Evolutionary conservation across 2,797 vertebrate genomes (phyloP), one percentile per base, ranked within the genome.

Genomic region (Rhinichthys osculus): DNA sequence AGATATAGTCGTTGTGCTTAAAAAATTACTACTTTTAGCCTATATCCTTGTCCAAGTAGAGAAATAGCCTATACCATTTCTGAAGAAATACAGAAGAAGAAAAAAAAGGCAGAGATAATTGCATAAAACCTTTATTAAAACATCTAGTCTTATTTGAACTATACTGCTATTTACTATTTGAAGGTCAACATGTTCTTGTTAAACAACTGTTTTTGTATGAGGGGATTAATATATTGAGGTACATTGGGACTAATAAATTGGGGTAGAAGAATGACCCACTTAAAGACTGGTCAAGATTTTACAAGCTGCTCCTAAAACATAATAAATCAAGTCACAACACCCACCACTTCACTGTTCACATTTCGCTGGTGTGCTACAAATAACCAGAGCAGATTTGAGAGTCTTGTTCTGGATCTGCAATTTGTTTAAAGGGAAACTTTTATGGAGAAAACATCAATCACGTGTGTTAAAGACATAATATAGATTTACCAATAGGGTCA

Each of bases 221-320:
- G 4, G 8, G 16, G 38, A 13, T 78, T 59, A 54, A 57, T 38
- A 13, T 13, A 16, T 47, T 14, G 14, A 4, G 47, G 47, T 50
- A 16, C 47, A 16, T 5, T 50, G 14, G 14, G 47, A 16, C 47
- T 50, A 50, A 50, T 50, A 50, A 66, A 80, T 23, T 81, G 19
- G 13, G 27, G 21, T 81, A 35, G 44, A 50, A 69, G 66, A 70
- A 52, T 70, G 30, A 70, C 79, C 44, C 8, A 81, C 44, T 81
- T 50, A 38, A 70, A 52, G 66, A 23, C 3, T 6, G 27, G 42
- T 81, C 66, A 81, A 81, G 21, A 19, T 52, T 30, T 81, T 81
- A 70, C 42, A 54, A 81, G 7, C 13, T 38, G 64, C 14, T 81
- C 10, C 44, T 69, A 38, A 21, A 81, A 54, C 62, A 69, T 17